Conservation (phyloP, 64 coral and sea anemone genomes). For the Porites australiensis region DNA sequence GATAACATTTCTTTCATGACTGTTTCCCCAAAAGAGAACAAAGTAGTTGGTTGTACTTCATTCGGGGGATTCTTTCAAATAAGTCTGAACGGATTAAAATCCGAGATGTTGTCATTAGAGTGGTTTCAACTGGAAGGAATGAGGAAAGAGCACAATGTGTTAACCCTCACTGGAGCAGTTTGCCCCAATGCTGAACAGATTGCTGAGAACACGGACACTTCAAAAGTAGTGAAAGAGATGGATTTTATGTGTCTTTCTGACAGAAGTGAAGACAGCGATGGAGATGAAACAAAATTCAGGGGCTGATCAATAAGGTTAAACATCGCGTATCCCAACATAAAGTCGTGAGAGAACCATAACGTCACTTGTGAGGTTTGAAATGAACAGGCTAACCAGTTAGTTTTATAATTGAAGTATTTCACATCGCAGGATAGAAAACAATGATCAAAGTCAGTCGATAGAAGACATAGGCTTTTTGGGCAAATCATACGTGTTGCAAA, state of each 20-base stretch:
- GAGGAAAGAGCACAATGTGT: not conserved
- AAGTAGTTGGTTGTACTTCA: constrained; percentile 8
- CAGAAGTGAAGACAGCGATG: not conserved
- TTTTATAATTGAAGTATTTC: too few species aligned
- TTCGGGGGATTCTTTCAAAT: not conserved
- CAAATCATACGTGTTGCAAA: too few species aligned
- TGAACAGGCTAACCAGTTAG: too few species aligned
- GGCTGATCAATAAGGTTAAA: too few species aligned
- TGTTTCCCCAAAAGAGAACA: constrained; percentile 17
- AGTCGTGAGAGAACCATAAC: too few species aligned
- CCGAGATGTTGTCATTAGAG: not conserved
- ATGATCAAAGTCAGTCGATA: too few species aligned
- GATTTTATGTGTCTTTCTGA: not conserved
- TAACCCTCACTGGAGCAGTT: too few species aligned
- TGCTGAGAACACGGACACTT: not conserved
- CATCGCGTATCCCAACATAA: too few species aligned
- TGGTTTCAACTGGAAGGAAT: not conserved
- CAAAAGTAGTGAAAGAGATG: too few species aligned
- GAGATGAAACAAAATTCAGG: not conserved
- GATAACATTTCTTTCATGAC: constrained; percentile 14
- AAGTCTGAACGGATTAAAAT: not conserved
- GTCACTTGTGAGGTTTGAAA: too few species aligned
- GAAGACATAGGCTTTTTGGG: too few species aligned
- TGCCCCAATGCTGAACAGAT: not conserved
- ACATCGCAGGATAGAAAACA: too few species aligned